These are phyloP conservation scores for Pterostichus niger DNA, from an alignment of 2,888 invertebrate genomes.

Conservation along the genomic window DNA sequence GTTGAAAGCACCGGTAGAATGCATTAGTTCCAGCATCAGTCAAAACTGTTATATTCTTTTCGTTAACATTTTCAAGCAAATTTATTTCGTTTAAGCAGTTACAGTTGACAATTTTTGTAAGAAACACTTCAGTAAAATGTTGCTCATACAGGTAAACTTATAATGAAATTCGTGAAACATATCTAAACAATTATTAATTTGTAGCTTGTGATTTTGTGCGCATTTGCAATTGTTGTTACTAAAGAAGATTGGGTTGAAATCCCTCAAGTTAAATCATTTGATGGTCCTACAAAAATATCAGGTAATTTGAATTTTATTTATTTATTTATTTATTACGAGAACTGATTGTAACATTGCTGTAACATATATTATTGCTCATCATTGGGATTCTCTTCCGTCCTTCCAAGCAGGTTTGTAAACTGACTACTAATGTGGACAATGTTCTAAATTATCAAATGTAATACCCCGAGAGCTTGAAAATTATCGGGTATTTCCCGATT, in stretches of 20 bases:
- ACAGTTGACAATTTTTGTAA: conserved; percentile 32
- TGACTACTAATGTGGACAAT: too few species aligned
- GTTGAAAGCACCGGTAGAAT: conserved; percentile 50
- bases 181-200: conserved; percentile 5
- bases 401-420: too few species aligned
- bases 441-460: too few species aligned
- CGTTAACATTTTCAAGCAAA: conserved; percentile 51
- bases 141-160: conserved; percentile 16
- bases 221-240: neutral
- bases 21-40: conserved; percentile 64
- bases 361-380: too few species aligned
- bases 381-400: too few species aligned
- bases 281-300: conserved; percentile 20
- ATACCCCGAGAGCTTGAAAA: too few species aligned
- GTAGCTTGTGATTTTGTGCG: conserved; percentile 1
- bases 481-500: too few species aligned
- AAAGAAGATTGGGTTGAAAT: conserved; percentile 64
- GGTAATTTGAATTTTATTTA: conserved; percentile 18
- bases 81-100: conserved; percentile 50
- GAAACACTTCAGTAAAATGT: conserved; percentile 38
- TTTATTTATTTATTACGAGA: neutral
- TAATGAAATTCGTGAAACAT: neutral
- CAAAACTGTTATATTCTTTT: conserved; percentile 63
- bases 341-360: too few species aligned
- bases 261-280: conserved; percentile 48